Evolutionary conservation across 2,888 invertebrate genomes (phyloP), one percentile per base, ranked within the genome.

Genomic region (Zaprionus lineosus): DNA sequence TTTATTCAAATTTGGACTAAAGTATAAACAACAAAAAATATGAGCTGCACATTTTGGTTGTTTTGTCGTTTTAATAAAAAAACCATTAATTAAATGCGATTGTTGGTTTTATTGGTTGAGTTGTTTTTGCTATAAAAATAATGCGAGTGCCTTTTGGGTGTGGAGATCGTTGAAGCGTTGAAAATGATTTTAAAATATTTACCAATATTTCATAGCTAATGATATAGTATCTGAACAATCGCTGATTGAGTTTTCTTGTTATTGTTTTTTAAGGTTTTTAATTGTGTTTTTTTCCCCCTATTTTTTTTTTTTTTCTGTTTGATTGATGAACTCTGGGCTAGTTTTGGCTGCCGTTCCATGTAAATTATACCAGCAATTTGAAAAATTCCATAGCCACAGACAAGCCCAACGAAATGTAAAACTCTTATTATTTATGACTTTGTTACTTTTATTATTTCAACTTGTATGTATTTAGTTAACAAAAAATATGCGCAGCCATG

Each of bases 71-170:
- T 63, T 63, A 48, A 61, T 51, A 74, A 66, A 77, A 68, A 57
- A 58, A 62, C 50, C 75, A 72, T 82, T 82, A 74, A 72, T 77
- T 82, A 69, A 76, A 84, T 57, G 47, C 52, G 37, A 3, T 52
- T 74, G 24, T 34, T 28, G 12, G 33, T 51, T 46, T 48, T 33
- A 11, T 40, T 53, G 52, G 33, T 57, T 33, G 36, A 34, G 46
- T 64, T 64, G 59, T 51, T 46, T 69, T 61, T 43, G 33, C 56
- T 61, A 55, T 65, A 74, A 55, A 74, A n/a, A 59, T 52, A 59
- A 33, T 60, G 19, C n/a, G 2, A 24, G 2, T 24, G 24, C 24
- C n/a, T 24, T 24, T 14, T 19, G 34, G 29, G 39, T 19, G 21
- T 1, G 21, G 2, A 4, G 21, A 37, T 19, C 5, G 11, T 4